phyloP scores from a whole-genome alignment of 2,888 invertebrate genomes.

The Lepidocyrtoides sp. region DNA sequence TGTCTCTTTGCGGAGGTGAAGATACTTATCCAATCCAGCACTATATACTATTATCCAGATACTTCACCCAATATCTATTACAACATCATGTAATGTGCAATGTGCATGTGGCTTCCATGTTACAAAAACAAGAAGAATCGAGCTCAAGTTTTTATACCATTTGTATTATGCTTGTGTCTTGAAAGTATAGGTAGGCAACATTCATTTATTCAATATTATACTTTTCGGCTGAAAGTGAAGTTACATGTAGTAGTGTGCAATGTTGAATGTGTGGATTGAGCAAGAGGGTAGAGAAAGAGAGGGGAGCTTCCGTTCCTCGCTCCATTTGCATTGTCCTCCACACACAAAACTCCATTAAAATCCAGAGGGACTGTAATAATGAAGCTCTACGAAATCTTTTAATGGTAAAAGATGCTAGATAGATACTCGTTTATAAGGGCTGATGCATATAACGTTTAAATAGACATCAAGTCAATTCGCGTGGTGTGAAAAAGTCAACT shows the following conservation, averaged over 20 bases:
- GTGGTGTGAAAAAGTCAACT: constrained; percentile 60
- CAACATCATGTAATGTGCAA: neutral
- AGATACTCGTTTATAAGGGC: neutral
- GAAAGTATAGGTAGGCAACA: neutral
- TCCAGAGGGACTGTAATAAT: constrained; percentile 65
- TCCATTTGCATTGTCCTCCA: constrained; percentile 77
- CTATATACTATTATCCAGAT: too few relatives aligned
- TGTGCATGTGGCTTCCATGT: constrained; percentile 21
- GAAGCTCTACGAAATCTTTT: constrained; percentile 64
- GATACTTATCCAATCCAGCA: too few relatives aligned
- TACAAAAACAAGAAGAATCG: constrained; percentile 1
- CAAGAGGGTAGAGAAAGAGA: constrained; percentile 38
- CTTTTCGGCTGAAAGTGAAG: constrained; percentile 37
- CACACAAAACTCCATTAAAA: constrained; percentile 75
- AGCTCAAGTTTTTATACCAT: neutral
- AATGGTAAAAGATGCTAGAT: constrained; percentile 49
- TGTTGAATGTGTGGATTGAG: constrained; percentile 11
- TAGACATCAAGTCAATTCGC: constrained; percentile 48
- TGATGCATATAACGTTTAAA: constrained; percentile 24
- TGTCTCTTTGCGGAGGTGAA: neutral
- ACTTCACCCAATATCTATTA: constrained; percentile 3
- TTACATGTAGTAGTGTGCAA: neutral
- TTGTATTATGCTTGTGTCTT: too few relatives aligned
- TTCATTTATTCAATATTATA: constrained; percentile 1
- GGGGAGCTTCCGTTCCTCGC: constrained; percentile 71